Base-by-base conservation (phyloP, 2,888 invertebrate genomes). In the Diachrysia chrysitis region DNA sequence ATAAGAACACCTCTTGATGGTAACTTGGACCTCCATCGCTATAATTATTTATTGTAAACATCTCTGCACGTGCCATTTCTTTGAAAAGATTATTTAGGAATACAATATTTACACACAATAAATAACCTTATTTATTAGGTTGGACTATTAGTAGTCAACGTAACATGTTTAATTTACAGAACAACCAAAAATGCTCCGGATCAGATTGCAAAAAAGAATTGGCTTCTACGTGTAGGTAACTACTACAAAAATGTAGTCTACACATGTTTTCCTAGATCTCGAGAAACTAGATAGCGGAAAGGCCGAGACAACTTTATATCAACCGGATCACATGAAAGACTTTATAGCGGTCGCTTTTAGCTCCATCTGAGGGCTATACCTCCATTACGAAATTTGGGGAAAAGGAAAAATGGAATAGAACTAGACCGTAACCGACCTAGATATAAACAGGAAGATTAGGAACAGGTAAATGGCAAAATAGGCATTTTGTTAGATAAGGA, bases 251-350 rank as follows among this genome's bases (percentile, higher is more conserved):
- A 73, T 68, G 79, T 62, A 65, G 64, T 66, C 62, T 66, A 70
- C 56, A 63, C 53, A 68, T 60, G 63, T 70, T 75, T 77, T 77
- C 69, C 66, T 56, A 61, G 66, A 77, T 80, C 72, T 70, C 37
- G 66, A 78, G 70, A 78, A 78, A 81, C 65, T 76, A 35, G 55
- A 71, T 60, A 62, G 66, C 65, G 71, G 66, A 73, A 80, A 69
- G 57, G 64, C 57, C 55, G 48, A 69, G 69, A 76, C 78, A 75
- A 73, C 72, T 75, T 75, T 80, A 80, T 80, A 66, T 58, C 78
- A 76, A 78, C 81, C 80, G 78, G 81, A 73, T 76, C 69, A 73
- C 69, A 66, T 68, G 64, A 55, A 73, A 71, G 66, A 71, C 65
- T 75, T 80, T 76, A 80, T 76, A 35, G 56, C 63, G 63, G 70